Percentiles rank a stretch among this genome's conserved stretches.
Evolutionary conservation across 2,797 vertebrate species (phyloP).

Genomic region (Argyrosomus regius): DNA sequence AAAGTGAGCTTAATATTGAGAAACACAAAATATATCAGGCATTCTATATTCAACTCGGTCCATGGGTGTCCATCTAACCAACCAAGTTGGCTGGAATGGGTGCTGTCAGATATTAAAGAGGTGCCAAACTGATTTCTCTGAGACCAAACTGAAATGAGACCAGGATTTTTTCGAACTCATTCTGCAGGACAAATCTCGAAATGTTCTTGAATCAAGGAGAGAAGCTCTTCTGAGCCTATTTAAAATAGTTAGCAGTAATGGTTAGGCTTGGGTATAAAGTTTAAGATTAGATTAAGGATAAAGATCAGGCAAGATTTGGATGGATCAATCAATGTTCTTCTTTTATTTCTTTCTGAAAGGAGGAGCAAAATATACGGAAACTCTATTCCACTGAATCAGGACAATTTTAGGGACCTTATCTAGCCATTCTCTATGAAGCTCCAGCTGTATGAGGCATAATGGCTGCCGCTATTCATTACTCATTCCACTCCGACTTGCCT

Average conservation of each 20-base stretch:
- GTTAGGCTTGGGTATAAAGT: neutral
- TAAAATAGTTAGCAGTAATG: neutral
- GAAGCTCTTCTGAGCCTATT: neutral
- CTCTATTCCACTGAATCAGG: constrained; percentile 18
- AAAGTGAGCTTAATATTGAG: constrained; percentile 3
- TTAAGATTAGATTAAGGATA: neutral
- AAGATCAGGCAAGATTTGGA: neutral
- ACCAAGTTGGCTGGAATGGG: neutral
- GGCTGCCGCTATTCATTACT: constrained; percentile 53
- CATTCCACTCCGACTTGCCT: constrained; percentile 46
- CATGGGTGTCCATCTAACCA: neutral
- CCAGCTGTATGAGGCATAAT: constrained; percentile 57
- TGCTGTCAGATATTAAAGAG: constrained; percentile 19
- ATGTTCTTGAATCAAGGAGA: constrained; percentile 9
- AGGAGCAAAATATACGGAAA: constrained; percentile 17
- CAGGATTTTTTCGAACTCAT: constrained; percentile 33
- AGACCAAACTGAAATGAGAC: constrained; percentile 39
- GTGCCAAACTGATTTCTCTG: constrained; percentile 49
- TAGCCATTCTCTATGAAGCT: constrained; percentile 47
- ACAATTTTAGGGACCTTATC: constrained; percentile 36
- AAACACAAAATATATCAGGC: neutral
- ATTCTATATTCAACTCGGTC: neutral
- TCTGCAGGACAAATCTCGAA: constrained; percentile 25
- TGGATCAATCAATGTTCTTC: neutral
- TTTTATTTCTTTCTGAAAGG: constrained; percentile 4